phyloP scores from a whole-genome alignment of 30 jellyfish, hydroid and myxozoan genomes.

The Hydra vulgaris region DNA sequence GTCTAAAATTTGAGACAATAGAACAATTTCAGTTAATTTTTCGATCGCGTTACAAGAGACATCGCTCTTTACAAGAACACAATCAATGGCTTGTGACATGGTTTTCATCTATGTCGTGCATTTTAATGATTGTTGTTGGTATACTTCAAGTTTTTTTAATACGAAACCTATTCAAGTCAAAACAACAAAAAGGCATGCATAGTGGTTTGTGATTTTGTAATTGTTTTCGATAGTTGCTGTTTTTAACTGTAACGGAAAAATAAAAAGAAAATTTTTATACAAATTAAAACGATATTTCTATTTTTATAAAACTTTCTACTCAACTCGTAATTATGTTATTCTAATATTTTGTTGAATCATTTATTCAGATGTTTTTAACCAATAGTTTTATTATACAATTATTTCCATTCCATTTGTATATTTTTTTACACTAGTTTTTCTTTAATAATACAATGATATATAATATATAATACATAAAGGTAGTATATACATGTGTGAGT shows the following conservation, averaged over 20 bases:
- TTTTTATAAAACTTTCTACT: too few species aligned
- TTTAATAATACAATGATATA: too few species aligned
- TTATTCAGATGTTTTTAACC: too few species aligned
- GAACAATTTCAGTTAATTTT: conserved; percentile 45
- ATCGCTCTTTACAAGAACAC: conserved; percentile 43
- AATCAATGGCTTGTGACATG: conserved; percentile 43
- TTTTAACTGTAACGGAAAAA: too few species aligned
- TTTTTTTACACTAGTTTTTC: too few species aligned
- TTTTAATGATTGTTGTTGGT: conserved; percentile 56
- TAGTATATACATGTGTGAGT: too few species aligned
- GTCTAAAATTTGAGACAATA: conserved; percentile 42
- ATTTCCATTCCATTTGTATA: too few species aligned
- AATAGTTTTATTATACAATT: neutral
- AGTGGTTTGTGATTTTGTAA: neutral
- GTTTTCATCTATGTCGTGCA: conserved; percentile 55
- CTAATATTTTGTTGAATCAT: neutral
- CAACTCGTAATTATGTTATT: neutral
- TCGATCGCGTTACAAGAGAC: conserved; percentile 58
- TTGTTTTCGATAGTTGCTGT: too few species aligned
- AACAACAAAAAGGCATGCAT: conserved; percentile 16
- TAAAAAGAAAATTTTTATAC: too few species aligned
- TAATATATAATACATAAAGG: too few species aligned
- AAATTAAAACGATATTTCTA: too few species aligned
- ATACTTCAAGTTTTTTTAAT: conserved; percentile 52
- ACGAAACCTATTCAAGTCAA: conserved; percentile 51